Evolutionary conservation across 2,113 vertebrate species (phyloP).

Genomic region (Pelecanus crispus): DNA sequence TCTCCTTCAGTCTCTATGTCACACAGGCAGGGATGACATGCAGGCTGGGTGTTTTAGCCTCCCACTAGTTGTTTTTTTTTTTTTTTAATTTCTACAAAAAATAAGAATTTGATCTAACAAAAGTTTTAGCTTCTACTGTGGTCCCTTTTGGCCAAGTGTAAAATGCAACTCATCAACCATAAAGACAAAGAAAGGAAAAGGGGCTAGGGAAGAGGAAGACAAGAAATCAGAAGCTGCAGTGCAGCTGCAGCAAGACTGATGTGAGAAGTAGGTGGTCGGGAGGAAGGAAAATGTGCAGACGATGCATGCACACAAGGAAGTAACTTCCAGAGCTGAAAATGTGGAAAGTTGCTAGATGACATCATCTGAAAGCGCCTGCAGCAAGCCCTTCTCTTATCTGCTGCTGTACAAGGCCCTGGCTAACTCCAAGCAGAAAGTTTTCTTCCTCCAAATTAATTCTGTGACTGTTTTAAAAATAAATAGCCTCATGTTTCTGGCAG

Average conservation of each 20-base stretch:
- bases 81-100: not conserved
- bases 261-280: not conserved
- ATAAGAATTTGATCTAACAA: not conserved
- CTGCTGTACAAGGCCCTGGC: not conserved
- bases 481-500: not conserved
- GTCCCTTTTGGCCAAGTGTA: not conserved
- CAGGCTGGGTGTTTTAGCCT: not conserved
- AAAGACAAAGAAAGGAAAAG: slow-evolving; percentile 57
- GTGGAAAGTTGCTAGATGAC: not conserved
- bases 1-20: too few species aligned
- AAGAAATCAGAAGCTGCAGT: not conserved
- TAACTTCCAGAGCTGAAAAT: not conserved
- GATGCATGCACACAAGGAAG: not conserved
- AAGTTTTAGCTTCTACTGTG: not conserved
- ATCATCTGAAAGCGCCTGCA: not conserved
- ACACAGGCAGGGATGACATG: not conserved
- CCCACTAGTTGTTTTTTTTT: not conserved
- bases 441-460: not conserved
- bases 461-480: not conserved
- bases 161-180: not conserved
- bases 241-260: not conserved
- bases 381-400: not conserved
- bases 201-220: slow-evolving; percentile 4
- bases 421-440: not conserved
- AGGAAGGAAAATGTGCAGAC: not conserved